phyloP scores from a whole-genome alignment of 2,797 vertebrate genomes.

The Sebastes elongatus region DNA sequence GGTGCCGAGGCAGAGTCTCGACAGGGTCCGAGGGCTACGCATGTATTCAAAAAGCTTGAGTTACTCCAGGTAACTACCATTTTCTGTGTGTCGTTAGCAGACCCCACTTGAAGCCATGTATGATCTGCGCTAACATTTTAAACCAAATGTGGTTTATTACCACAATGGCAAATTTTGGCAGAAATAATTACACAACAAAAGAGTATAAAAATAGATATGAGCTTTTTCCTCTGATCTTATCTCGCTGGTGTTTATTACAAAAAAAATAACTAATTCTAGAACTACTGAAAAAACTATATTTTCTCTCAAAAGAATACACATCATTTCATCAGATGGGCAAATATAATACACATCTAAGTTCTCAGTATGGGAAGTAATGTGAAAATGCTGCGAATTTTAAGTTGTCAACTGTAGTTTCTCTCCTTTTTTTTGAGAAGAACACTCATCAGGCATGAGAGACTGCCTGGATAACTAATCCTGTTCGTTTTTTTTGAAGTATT shows the following conservation, averaged over 20 bases:
- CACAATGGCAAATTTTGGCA: background rate
- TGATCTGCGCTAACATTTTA: background rate
- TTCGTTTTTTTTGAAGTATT: background rate
- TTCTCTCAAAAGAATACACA: background rate
- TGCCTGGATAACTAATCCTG: constrained; percentile 5
- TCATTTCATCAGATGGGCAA: background rate
- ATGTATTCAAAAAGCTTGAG: background rate
- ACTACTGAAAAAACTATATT: background rate
- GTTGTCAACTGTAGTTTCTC: background rate
- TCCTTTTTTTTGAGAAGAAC: too few relatives aligned
- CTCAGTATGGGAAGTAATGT: too few relatives aligned
- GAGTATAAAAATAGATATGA: background rate
- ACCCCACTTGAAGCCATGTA: background rate
- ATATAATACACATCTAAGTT: background rate
- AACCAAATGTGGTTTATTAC: background rate
- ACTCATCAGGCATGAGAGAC: background rate
- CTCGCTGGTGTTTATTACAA: background rate
- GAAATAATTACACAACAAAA: background rate
- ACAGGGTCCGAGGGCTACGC: background rate
- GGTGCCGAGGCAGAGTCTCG: background rate
- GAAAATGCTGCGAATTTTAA: background rate
- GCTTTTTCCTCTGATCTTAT: background rate
- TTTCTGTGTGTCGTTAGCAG: background rate
- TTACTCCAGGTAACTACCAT: background rate
- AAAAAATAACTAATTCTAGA: background rate